phyloP scores from a whole-genome alignment of 2,797 vertebrate genomes.

The Parauchenoglanis ngamensis region DNA sequence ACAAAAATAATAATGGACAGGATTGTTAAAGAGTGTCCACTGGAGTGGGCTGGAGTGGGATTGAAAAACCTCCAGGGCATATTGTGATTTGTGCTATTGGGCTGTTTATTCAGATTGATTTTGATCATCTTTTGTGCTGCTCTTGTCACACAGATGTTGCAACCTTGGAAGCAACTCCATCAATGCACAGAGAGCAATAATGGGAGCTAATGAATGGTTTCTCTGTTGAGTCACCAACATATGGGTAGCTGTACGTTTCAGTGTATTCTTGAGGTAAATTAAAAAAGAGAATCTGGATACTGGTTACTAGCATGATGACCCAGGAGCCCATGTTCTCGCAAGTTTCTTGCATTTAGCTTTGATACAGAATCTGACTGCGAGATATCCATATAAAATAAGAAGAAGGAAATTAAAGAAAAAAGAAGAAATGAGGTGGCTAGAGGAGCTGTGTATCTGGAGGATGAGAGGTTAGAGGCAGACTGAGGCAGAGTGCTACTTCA shows the following conservation, averaged over 20 bases:
- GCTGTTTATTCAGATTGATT: conserved; percentile 21
- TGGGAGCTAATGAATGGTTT: conserved; percentile 6
- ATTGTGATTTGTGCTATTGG: not conserved
- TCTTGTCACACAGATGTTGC: conserved; percentile 17
- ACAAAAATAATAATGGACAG: not conserved
- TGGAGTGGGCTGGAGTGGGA: conserved; percentile 8
- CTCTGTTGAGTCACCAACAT: conserved; percentile 6
- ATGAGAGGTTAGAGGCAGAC: not conserved
- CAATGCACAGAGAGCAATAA: conserved; percentile 7
- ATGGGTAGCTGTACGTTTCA: not conserved
- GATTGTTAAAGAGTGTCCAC: conserved; percentile 7
- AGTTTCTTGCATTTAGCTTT: not conserved
- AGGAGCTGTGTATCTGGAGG: not conserved
- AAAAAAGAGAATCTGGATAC: not conserved
- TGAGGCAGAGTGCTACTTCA: not conserved
- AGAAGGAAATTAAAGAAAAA: not conserved
- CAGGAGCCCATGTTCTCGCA: not conserved
- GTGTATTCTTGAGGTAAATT: not conserved
- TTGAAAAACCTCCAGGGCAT: not conserved
- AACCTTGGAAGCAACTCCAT: not conserved
- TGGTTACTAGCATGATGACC: not conserved
- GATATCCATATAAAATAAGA: not conserved
- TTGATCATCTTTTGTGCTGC: not conserved
- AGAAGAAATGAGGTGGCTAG: not conserved
- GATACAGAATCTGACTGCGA: not conserved